Base-by-base conservation (phyloP, 2,888 invertebrate genomes). In the Ellobium chinense region DNA sequence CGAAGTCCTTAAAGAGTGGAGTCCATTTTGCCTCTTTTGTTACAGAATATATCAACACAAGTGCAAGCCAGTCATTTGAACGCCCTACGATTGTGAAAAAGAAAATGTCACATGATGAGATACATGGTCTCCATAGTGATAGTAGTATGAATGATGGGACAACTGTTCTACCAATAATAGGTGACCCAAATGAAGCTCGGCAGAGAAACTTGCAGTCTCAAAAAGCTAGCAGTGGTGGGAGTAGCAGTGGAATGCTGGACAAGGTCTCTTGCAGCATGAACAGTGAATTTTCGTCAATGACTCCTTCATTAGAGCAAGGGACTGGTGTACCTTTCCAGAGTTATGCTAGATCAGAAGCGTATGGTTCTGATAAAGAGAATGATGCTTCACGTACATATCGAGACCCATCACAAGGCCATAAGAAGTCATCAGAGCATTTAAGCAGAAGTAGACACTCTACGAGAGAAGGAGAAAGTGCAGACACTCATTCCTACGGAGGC, bases 11-110 rank as follows among this genome's bases (percentile, higher is more conserved):
- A 58, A 89, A 88, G 83, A 89, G 88, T 77, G 88, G 88, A 66
- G 90, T 90, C 7, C 89, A 90, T 75, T 90, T 90, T 84, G 85
- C 89, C 2, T 88, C 89, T 9, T 87, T 88, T 80, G 87, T 90
- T 5, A 89, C 88, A 70, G 89, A 90, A 39, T 84, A 82, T 80
- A 88, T 89, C 21, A 89, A 88, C 78, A 89, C 89, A 36, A 78
- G 78, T 27, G 70, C 80, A 27, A 78, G 84, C n/a, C 80, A 80
- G 62, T 69, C 77, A 34, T 56, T 78, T 18, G 80, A 82, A 27
- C 63, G 73, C 29, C 73, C 66, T 84, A 89, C 85, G 83, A 87
- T 82, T 87, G 88, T 77, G 82, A 88, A 73, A 88, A 90, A 83
- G 88, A 89, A 84, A 86, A 86, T 85, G 86, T 88, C 80, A 85